Percentiles rank a stretch among this genome's conserved stretches.
Evolutionary conservation across 2,113 vertebrate species (phyloP).

Genomic region (Shinisaurus crocodilurus): DNA sequence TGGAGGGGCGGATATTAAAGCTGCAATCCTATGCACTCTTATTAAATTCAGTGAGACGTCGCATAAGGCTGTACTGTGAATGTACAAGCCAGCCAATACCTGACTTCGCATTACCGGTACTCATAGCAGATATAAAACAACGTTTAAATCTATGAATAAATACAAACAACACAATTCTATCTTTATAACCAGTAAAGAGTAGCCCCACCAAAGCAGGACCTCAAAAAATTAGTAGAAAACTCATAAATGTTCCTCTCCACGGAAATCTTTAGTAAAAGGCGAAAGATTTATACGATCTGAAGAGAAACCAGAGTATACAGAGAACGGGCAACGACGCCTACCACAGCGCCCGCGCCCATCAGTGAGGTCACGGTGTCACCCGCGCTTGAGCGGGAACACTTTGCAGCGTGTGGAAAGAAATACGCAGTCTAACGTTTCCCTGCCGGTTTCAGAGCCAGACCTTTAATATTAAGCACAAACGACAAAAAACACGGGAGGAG

Average conservation of each 20-base stretch:
- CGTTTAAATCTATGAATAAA: too few relatives aligned
- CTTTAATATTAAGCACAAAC: not conserved
- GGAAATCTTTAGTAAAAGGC: slow-evolving; percentile 71
- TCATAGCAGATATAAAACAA: too few relatives aligned
- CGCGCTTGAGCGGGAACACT: rapidly evolving
- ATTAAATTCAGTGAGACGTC: too few relatives aligned
- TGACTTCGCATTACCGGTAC: too few relatives aligned
- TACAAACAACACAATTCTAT: not conserved
- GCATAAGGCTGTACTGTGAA: too few relatives aligned
- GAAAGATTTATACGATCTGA: slow-evolving; percentile 69
- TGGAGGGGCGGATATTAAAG: too few relatives aligned
- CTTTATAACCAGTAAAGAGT: rapidly evolving
- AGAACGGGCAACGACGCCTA: rapidly evolving
- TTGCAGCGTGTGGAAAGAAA: rapidly evolving
- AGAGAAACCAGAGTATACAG: slow-evolving; percentile 61
- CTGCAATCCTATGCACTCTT: too few relatives aligned
- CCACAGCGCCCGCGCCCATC: rapidly evolving
- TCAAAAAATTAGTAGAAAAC: slow-evolving; percentile 59
- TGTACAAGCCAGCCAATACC: too few relatives aligned
- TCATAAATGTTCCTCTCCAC: slow-evolving; percentile 45
- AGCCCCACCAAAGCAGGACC: not conserved
- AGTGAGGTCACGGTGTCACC: not conserved
- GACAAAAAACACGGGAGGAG: too few relatives aligned
- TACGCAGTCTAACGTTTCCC: rapidly evolving
- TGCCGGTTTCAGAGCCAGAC: too few relatives aligned